Conservation (phyloP, 2,888 invertebrate species). For the Choristoneura rosaceana region DNA sequence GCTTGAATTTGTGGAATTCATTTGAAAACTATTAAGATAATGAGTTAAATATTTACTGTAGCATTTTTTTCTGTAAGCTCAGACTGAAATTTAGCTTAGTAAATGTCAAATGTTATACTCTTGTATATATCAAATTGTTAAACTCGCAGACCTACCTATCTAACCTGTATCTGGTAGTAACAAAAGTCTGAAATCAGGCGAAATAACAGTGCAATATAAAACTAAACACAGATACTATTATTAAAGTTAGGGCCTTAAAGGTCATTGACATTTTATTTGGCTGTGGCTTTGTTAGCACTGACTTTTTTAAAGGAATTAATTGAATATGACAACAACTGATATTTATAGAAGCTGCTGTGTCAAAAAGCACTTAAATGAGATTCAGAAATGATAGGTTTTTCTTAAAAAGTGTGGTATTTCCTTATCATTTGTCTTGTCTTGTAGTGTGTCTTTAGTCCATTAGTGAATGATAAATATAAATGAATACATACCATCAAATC, state of each 20-base stretch:
- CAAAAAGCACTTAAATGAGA: neutral
- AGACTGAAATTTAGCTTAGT: too few relatives aligned
- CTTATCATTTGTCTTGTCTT: too few relatives aligned
- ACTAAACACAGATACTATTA: conserved; percentile 16
- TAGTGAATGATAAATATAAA: too few relatives aligned
- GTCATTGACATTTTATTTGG: conserved; percentile 34
- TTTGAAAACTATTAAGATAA: neutral
- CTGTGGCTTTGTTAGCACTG: conserved; percentile 5
- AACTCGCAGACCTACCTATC: too few relatives aligned
- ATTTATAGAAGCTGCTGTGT: neutral
- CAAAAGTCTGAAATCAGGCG: neutral
- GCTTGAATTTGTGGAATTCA: neutral
- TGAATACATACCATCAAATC: too few relatives aligned
- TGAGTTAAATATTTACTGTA: too few relatives aligned
- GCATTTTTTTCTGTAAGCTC: neutral
- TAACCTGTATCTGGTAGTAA: too few relatives aligned
- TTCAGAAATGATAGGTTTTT: neutral
- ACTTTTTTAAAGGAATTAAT: conserved; percentile 11
- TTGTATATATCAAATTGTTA: too few relatives aligned
- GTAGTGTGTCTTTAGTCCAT: too few relatives aligned
- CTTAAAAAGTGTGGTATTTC: neutral
- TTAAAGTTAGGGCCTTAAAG: conserved; percentile 25
- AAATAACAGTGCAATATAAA: neutral
- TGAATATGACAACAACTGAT: conserved; percentile 1
- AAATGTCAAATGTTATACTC: too few relatives aligned